Conservation (phyloP, 1,140 invertebrate species). For the Brachionus rubens region DNA sequence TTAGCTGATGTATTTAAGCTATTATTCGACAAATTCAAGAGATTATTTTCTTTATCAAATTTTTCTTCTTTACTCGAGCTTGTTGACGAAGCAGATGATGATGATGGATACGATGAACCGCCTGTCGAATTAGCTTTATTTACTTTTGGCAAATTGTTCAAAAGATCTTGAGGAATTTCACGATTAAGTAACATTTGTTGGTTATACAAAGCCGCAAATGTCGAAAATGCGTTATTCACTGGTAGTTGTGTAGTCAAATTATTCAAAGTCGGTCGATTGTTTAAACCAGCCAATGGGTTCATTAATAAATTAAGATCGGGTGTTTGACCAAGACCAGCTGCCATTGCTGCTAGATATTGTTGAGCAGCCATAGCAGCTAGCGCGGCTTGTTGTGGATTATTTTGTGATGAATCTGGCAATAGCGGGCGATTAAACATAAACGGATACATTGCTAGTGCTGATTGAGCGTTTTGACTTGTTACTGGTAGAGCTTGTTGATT, state of each 20-base stretch:
- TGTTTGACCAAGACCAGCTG: neutral
- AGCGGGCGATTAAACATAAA: neutral
- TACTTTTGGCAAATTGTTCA: neutral
- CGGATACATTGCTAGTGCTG: constrained; percentile 19
- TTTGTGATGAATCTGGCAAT: neutral
- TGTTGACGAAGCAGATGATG: constrained; percentile 5
- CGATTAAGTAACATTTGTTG: neutral
- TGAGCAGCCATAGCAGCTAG: constrained; percentile 20
- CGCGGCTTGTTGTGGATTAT: neutral
- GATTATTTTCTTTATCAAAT: constrained; percentile 7
- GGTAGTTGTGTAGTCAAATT: neutral
- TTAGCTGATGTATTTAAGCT: neutral
- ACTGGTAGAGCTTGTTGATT: neutral
- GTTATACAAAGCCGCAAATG: constrained; percentile 20
- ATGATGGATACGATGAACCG: neutral
- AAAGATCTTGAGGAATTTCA: neutral
- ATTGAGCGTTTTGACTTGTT: neutral
- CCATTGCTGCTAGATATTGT: constrained; percentile 23
- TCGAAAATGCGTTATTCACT: neutral
- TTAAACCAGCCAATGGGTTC: neutral
- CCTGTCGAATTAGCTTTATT: neutral
- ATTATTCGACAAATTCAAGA: neutral
- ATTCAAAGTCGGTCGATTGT: no score
- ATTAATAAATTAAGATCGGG: neutral
- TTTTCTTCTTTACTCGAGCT: constrained; percentile 20